Base-by-base conservation (phyloP, 2,888 invertebrate genomes). In the Perdita meconis region DNA sequence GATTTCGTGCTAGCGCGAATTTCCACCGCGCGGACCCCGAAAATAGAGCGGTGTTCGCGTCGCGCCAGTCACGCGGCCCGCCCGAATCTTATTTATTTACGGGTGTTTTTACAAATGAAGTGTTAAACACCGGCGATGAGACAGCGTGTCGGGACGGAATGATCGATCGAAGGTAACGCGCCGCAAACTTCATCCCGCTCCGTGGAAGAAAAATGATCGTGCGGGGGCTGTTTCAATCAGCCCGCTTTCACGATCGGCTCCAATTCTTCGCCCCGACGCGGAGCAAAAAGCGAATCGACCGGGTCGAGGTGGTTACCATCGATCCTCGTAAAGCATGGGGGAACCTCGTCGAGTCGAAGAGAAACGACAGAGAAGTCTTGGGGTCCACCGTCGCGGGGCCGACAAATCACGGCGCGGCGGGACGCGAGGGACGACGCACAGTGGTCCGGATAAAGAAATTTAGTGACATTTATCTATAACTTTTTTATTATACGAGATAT, bases 21-120 rank as follows among this genome's bases (percentile, higher is more conserved):
- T 66, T 82, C n/a, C 66, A 65, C 67, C 57, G 53, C 16, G 44
- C 47, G n/a, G 51, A 36, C 12, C 51, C 73, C 60, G 66, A 74
- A 80, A 82, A 76, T 80, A 80, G 59, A 64, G 50, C 38, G n/a
- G 51, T 42, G 65, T 34, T 51, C 64, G 34, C 42, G 24, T 30
- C 34, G 38, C 50, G 59, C 53, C 42, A 59, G 6, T 13, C 72
- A 22, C 24, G 50, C 55, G 51, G 50, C 30, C 51, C 26, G 50
- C n/a, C 24, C 47, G 64, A 66, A 56, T 64, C 22, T 44, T 53
- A 79, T 71, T 81, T 84, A 84, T 84, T 84, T 83, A 75, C 63
- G 84, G 68, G 68, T 63, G 72, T 80, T 85, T 80, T 83, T 78
- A 74, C 80, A 84, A 83, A 84, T 69, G 80, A 83, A 72, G 65